Percentiles rank a stretch among this genome's conserved stretches.
phyloP scores from a whole-genome alignment of 2,113 vertebrate genomes.

The Phylloscopus trochiloides region DNA sequence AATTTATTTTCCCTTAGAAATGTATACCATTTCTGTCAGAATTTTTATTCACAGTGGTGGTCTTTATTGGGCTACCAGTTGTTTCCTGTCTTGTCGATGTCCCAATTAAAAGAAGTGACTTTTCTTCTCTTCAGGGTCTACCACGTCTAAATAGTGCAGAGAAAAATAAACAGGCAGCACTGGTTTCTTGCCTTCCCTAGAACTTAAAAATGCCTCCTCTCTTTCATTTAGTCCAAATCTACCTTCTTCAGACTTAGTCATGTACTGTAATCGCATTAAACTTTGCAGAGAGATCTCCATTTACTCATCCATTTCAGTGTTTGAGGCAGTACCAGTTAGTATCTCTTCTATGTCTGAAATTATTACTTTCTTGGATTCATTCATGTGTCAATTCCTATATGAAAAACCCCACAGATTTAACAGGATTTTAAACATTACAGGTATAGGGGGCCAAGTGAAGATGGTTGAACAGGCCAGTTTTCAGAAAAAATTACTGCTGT shows the following conservation, averaged over 20 bases:
- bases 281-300: background rate
- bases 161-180: background rate
- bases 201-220: background rate
- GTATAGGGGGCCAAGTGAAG: background rate
- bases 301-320: background rate
- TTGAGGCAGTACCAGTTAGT: background rate
- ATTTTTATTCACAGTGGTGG: background rate
- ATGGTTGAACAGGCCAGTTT: background rate
- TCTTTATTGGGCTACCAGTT: background rate
- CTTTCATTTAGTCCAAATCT: background rate
- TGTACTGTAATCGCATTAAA: background rate
- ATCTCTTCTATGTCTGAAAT: background rate
- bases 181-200: background rate
- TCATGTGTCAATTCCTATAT: background rate
- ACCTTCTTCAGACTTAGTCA: background rate
- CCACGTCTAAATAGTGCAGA: background rate
- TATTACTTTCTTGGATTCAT: background rate
- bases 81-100: fast-evolving
- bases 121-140: background rate
- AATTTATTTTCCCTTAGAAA: background rate
- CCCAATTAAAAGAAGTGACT: background rate
- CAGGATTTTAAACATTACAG: background rate
- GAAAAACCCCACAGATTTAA: background rate
- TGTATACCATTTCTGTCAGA: background rate
- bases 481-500: background rate